Conservation (phyloP, 2,888 invertebrate species). For the Tetranychus truncatus region DNA sequence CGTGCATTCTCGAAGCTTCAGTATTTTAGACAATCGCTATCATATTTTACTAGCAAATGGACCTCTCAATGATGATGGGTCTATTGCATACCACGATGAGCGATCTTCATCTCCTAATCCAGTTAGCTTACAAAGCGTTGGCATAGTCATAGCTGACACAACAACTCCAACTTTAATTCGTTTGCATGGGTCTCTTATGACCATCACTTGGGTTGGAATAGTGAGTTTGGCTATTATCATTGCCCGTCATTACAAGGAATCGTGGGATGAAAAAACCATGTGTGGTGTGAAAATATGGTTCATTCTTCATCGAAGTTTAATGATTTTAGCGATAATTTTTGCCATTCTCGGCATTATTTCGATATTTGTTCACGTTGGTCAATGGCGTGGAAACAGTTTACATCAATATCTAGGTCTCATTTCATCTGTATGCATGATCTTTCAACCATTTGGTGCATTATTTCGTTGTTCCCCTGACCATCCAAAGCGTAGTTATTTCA, state of each 20-base stretch:
- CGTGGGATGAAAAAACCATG: conserved; percentile 60
- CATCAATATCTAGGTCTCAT: conserved; percentile 19
- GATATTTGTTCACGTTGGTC: conserved; percentile 51
- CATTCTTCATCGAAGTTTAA: conserved; percentile 67
- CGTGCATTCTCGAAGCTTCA: not conserved
- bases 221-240: conserved; percentile 67
- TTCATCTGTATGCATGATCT: conserved; percentile 32
- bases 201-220: conserved; percentile 69
- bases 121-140: conserved; percentile 30
- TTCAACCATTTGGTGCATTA: conserved; percentile 69
- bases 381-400: conserved; percentile 35
- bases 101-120: conserved; percentile 43
- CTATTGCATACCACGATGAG: conserved; percentile 44
- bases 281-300: conserved; percentile 86
- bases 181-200: conserved; percentile 53
- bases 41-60: not conserved
- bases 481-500: conserved; percentile 57
- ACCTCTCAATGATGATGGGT: not conserved
- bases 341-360: conserved; percentile 58
- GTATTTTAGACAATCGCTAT: not conserved
- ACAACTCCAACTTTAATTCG: conserved; percentile 12
- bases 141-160: conserved; percentile 13
- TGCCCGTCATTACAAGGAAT: conserved; percentile 69
- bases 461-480: conserved; percentile 70
- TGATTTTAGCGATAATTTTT: conserved; percentile 59